These are phyloP conservation scores for Ammodytes marinus DNA, from an alignment of 2,113 vertebrate genomes.

Conservation along the genomic window DNA sequence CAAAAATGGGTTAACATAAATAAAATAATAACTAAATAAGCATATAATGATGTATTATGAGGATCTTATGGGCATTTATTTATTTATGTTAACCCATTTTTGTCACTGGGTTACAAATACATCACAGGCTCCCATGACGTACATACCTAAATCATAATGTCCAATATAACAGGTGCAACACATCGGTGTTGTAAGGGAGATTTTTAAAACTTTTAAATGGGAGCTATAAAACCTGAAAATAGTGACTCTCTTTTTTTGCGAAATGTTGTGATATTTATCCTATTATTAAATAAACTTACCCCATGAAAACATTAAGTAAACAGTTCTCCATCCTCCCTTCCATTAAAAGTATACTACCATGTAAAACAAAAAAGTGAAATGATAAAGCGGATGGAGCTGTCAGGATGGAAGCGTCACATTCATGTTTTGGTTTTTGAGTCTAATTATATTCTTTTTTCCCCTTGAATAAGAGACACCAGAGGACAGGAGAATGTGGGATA, in stretches of 20 bases:
- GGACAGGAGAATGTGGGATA: slow-evolving; percentile 70
- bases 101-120: too few species aligned
- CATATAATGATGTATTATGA: too few species aligned
- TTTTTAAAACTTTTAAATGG: not conserved
- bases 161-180: not conserved
- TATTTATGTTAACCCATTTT: too few species aligned
- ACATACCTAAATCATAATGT: not conserved
- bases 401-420: slow-evolving; percentile 55
- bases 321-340: not conserved
- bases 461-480: slow-evolving; percentile 66
- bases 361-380: slow-evolving; percentile 28
- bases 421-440: slow-evolving; percentile 59
- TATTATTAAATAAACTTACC: not conserved
- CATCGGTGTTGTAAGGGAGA: too few species aligned
- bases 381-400: slow-evolving; percentile 40
- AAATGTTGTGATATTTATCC: not conserved
- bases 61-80: too few species aligned
- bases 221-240: not conserved
- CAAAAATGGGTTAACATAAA: too few species aligned
- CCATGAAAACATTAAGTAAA: not conserved
- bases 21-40: too few species aligned
- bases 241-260: not conserved
- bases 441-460: slow-evolving; percentile 61
- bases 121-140: not conserved
- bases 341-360: not conserved